Evolutionary conservation across 2,888 invertebrate genomes (phyloP), one percentile per base, ranked within the genome.

Genomic region (Coenonympha arcania): DNA sequence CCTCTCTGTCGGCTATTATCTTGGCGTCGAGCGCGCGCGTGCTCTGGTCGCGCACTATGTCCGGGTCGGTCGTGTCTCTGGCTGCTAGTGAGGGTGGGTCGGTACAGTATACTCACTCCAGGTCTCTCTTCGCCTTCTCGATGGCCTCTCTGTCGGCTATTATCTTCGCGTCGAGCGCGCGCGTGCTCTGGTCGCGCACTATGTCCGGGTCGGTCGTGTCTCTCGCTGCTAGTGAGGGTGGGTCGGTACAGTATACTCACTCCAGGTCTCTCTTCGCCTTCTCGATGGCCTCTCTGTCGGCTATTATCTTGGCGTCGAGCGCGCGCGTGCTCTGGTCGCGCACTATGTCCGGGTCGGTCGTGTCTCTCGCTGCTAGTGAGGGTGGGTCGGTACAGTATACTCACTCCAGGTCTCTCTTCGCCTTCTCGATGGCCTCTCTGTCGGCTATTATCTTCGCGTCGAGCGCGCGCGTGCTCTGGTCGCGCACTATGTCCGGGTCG

Each of bases 381-480:
- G n/a, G n/a, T n/a, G n/a, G n/a, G n/a, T n/a, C n/a, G n/a, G n/a
- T n/a, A 33, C 13, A 31, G 45, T 8, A 26, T 51, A 68, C 88
- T 84, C 60, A 92, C 92, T 86, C 87, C 31, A 92, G 76, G 59
- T 90, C 89, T 43, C 79, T 80, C 60, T 89, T 88, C 2, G 89
- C 88, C 53, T 80, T 83, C 50, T 87, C 86, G 3, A 92, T 90
- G 52, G 85, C 80, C 26, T 82, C 83, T 54, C 87, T 87, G 41
- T 90, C 90, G 36, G 89, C 86, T 48, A 84, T 77, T 61, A 93
- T 92, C 73, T 91, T 90, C 61, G 88, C 83, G 72, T 93, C 92
- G 45, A 93, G 76, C 45, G 88, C 87, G 44, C 89, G 85, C 48
- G 92, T 89, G 72, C 90, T 89, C 60, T 91, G 84, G 73, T 93